These are phyloP conservation scores for Callorhinus ursinus DNA, from an alignment of 2,113 vertebrate genomes.

Conservation along the genomic window DNA sequence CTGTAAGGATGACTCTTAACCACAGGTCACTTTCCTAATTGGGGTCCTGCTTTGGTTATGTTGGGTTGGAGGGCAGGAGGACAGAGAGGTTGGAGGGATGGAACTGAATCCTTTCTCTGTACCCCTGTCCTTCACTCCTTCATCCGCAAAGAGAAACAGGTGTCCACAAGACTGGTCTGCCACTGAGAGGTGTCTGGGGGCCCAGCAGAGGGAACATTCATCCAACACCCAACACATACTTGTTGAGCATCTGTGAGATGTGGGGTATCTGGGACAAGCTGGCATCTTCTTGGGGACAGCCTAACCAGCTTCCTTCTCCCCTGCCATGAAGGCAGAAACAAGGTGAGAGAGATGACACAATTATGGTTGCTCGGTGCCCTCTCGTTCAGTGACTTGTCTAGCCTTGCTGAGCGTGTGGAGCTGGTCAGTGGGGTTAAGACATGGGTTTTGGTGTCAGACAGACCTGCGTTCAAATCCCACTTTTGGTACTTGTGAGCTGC, in stretches of 20 bases:
- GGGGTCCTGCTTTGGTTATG: neutral
- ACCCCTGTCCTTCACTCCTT: neutral
- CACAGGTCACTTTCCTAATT: neutral
- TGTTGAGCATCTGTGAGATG: neutral
- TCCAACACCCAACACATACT: neutral
- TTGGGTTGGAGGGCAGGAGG: neutral
- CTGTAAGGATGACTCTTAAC: neutral
- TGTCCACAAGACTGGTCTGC: neutral
- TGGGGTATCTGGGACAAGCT: neutral
- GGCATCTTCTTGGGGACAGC: too few relatives aligned
- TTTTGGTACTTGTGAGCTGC: neutral
- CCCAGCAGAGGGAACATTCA: neutral
- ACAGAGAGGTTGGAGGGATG: neutral
- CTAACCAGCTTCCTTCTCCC: neutral
- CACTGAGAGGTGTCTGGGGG: neutral
- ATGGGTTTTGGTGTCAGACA: neutral
- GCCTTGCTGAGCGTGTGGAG: too few relatives aligned
- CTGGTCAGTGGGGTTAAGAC: neutral
- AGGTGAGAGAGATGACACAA: neutral
- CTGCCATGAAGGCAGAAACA: too few relatives aligned
- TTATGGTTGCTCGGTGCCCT: too few relatives aligned
- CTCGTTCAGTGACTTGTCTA: neutral
- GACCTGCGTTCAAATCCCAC: neutral
- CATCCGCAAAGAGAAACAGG: neutral
- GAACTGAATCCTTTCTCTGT: neutral